phyloP scores from a whole-genome alignment of 1,140 invertebrate species.

The Schlechtendalia chinensis region DNA sequence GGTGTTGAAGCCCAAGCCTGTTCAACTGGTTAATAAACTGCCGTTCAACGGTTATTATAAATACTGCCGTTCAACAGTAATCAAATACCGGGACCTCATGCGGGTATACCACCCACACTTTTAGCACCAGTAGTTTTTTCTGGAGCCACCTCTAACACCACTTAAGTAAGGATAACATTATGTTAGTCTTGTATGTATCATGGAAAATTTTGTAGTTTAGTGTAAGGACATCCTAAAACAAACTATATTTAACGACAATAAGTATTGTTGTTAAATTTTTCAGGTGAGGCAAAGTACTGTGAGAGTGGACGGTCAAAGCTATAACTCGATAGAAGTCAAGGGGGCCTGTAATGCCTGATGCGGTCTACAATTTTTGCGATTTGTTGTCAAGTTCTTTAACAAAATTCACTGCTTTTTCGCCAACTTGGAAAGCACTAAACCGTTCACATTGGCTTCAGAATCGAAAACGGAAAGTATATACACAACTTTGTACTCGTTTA shows the following conservation, averaged over 20 bases:
- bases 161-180: constrained; percentile 62
- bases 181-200: constrained; percentile 43
- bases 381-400: constrained; percentile 59
- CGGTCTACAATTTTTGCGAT: constrained; percentile 69
- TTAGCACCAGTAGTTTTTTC: constrained; percentile 85
- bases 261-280: constrained; percentile 55
- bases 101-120: constrained; percentile 88
- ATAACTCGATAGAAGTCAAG: constrained; percentile 74
- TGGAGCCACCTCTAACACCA: constrained; percentile 74
- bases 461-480: constrained; percentile 56
- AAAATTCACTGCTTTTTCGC: constrained; percentile 53
- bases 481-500: constrained; percentile 58
- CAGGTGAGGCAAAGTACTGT: constrained; percentile 71
- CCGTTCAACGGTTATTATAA: constrained; percentile 65
- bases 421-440: constrained; percentile 53
- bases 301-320: constrained; percentile 66
- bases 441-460: constrained; percentile 51
- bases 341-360: constrained; percentile 80
- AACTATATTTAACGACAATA: neutral
- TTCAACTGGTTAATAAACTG: constrained; percentile 91
- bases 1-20: constrained; percentile 81
- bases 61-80: constrained; percentile 73
- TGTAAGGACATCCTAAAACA: constrained; percentile 48
- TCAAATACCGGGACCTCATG: constrained; percentile 71
- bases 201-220: constrained; percentile 56